Percentiles rank a stretch among this genome's conserved stretches.
These are phyloP conservation scores for Bufo bufo DNA, from an alignment of 2,113 vertebrate species.

Conservation along the genomic window DNA sequence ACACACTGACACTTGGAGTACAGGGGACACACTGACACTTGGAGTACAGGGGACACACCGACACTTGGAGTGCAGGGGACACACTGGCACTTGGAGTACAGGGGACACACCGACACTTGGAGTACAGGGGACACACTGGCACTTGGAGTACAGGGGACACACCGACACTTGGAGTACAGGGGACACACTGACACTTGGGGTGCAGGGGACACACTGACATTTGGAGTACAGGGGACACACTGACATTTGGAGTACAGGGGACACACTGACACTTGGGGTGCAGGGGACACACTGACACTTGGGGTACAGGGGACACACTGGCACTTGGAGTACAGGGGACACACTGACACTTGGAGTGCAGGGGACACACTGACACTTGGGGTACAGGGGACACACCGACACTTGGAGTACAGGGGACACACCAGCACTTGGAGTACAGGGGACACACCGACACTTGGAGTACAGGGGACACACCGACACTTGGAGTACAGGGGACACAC, in stretches of 20 bases:
- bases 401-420: no score
- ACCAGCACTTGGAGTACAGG: no score
- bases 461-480: no score
- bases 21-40: background rate
- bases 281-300: background rate
- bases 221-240: no score
- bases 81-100: background rate
- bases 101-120: background rate
- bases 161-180: background rate
- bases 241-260: no score
- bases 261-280: no score
- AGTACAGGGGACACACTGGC: background rate
- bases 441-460: no score
- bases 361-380: no score
- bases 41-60: background rate
- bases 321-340: background rate
- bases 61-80: background rate
- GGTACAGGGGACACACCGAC: no score
- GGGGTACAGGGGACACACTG: background rate
- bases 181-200: background rate
- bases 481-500: no score
- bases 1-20: background rate
- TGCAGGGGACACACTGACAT: no score
- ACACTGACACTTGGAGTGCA: no score
- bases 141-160: background rate